These are phyloP conservation scores for Papilio aristodemus DNA, from an alignment of 1,140 invertebrate species.

Conservation along the genomic window DNA sequence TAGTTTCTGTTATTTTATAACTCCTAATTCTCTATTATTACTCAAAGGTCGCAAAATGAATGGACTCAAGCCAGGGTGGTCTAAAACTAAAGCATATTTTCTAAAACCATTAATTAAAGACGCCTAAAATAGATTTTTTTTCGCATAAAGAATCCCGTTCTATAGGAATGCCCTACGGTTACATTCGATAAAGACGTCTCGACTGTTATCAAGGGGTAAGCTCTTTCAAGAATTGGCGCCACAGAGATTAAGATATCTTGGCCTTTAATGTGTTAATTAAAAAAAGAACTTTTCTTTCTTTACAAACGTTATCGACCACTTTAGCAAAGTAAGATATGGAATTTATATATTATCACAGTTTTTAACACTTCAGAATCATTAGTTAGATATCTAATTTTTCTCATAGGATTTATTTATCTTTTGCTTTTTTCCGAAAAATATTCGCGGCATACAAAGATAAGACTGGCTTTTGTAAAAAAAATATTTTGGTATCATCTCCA, in stretches of 20 bases:
- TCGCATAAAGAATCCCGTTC: slow-evolving; percentile 65
- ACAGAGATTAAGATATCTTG: slow-evolving; percentile 76
- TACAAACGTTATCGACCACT: slow-evolving; percentile 70
- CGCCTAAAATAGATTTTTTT: slow-evolving; percentile 67
- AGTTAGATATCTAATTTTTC: slow-evolving; percentile 38
- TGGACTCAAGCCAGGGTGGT: slow-evolving; percentile 53
- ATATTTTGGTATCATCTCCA: no score
- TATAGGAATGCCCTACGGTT: slow-evolving; percentile 63
- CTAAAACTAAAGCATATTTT: slow-evolving; percentile 49
- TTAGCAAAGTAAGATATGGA: slow-evolving; percentile 67
- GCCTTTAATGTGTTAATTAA: slow-evolving; percentile 79
- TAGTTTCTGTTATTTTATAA: not conserved
- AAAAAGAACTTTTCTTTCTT: slow-evolving; percentile 74
- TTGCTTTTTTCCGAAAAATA: not conserved
- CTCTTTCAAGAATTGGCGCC: slow-evolving; percentile 76
- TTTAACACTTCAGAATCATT: slow-evolving; percentile 71
- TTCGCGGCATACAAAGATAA: not conserved
- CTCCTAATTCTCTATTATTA: not conserved
- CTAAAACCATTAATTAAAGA: slow-evolving; percentile 64
- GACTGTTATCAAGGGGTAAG: slow-evolving; percentile 72
- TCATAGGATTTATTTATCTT: not conserved
- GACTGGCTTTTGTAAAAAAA: not conserved
- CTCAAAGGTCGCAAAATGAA: slow-evolving; percentile 16
- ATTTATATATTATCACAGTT: slow-evolving; percentile 66
- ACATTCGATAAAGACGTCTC: slow-evolving; percentile 70